A percentile compares a stretch with the other conserved stretches of the same genome.
phyloP scores from a whole-genome alignment of 2,113 vertebrate species.

The Calypte anna region DNA sequence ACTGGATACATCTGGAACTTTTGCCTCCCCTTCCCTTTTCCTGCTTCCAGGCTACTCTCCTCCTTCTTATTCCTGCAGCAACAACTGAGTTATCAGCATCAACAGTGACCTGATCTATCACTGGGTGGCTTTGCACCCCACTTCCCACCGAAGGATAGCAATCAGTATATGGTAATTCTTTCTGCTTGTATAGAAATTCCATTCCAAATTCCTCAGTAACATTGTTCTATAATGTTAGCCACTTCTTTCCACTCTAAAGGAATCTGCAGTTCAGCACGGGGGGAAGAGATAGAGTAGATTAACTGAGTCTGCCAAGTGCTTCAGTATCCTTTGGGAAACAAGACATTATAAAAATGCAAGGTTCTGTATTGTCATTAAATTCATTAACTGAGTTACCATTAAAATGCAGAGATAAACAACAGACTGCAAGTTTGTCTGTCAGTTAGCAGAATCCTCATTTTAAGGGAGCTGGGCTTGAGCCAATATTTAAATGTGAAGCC shows the following conservation, averaged over 20 bases:
- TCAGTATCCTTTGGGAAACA: background rate
- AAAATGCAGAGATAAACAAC: background rate
- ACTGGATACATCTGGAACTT: background rate
- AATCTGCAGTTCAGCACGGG: background rate
- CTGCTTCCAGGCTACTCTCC: background rate
- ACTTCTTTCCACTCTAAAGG: background rate
- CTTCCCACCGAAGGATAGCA: background rate
- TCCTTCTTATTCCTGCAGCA: background rate
- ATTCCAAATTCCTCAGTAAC: background rate
- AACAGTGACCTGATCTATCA: background rate
- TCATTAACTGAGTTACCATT: background rate
- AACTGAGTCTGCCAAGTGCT: background rate
- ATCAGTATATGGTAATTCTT: background rate
- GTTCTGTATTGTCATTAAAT: slow-evolving; percentile 6
- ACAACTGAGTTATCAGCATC: background rate
- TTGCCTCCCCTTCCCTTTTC: background rate
- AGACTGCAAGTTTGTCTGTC: background rate
- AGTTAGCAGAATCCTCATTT: background rate
- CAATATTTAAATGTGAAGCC: background rate
- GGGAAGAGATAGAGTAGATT: background rate
- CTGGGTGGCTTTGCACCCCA: background rate
- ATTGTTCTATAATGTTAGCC: background rate
- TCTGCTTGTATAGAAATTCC: background rate
- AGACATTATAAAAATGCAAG: background rate
- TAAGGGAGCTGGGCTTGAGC: background rate